Percentiles rank a stretch among this genome's conserved stretches.
These are phyloP conservation scores for Atherinosoma microstoma DNA, from an alignment of 2,797 vertebrate species.

Conservation along the genomic window DNA sequence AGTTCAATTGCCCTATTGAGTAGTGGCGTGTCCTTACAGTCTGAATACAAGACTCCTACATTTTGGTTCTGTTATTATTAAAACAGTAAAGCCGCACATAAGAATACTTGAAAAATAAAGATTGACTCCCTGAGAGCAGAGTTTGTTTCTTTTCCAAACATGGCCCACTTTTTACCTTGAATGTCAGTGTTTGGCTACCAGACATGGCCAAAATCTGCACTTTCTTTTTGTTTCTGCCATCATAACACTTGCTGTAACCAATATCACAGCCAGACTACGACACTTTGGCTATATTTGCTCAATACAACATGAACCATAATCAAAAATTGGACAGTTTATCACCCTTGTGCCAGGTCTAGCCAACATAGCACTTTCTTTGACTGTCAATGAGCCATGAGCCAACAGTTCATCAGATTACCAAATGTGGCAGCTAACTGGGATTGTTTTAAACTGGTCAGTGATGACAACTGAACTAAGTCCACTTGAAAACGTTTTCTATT, in stretches of 20 bases:
- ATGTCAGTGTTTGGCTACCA: neutral
- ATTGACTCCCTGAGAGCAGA: too few relatives aligned
- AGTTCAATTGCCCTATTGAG: too few relatives aligned
- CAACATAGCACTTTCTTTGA: neutral
- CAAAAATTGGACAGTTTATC: neutral
- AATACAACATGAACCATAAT: neutral
- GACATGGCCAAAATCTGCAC: too few relatives aligned
- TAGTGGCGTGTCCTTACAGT: too few relatives aligned
- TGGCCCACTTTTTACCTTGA: neutral
- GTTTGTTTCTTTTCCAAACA: neutral
- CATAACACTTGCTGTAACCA: neutral
- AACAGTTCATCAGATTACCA: neutral
- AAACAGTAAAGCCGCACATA: neutral
- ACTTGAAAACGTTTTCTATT: neutral
- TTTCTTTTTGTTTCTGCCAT: neutral
- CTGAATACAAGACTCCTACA: too few relatives aligned
- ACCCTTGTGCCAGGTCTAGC: neutral
- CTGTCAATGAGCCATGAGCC: neutral
- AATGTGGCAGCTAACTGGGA: too few relatives aligned
- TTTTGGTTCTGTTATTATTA: too few relatives aligned
- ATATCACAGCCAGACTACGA: neutral
- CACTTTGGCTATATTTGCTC: neutral
- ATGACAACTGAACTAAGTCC: neutral
- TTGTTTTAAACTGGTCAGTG: too few relatives aligned
- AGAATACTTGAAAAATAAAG: neutral